Conservation (phyloP, 2,888 invertebrate species). For the Acronicta aceris region DNA sequence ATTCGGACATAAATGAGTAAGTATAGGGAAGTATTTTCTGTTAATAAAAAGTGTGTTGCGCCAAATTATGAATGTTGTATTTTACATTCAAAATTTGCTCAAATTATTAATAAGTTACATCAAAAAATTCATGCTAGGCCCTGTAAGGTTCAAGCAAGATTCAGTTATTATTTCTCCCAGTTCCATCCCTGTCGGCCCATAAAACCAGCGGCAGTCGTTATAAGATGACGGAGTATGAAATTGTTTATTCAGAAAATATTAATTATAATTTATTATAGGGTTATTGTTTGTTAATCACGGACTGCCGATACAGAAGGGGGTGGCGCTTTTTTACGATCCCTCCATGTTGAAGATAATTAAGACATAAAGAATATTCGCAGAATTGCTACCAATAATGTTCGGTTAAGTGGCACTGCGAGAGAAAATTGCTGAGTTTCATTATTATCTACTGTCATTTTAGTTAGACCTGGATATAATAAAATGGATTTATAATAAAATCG, state of each 20-base stretch:
- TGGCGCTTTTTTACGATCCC: conserved; percentile 59
- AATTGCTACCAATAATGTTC: conserved; percentile 54
- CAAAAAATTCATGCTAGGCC: too few species aligned
- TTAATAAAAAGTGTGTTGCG: too few species aligned
- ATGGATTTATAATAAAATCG: conserved; percentile 5
- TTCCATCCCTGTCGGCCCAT: conserved; percentile 29
- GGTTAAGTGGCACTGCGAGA: conserved; percentile 28
- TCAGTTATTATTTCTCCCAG: conserved; percentile 6
- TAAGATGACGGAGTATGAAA: conserved; percentile 50
- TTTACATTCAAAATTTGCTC: too few species aligned
- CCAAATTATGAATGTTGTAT: too few species aligned
- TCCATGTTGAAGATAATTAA: conserved; percentile 68
- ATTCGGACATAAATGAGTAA: too few species aligned
- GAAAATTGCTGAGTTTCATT: conserved; percentile 41
- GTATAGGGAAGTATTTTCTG: too few species aligned
- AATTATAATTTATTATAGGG: conserved; percentile 69
- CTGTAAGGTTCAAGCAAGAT: background rate
- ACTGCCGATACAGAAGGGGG: conserved; percentile 47
- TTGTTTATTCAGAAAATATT: conserved; percentile 66
- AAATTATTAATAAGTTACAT: too few species aligned
- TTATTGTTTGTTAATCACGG: conserved; percentile 76
- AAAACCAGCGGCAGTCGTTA: conserved; percentile 38
- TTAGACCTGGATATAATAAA: conserved; percentile 10
- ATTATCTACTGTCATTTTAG: conserved; percentile 31
- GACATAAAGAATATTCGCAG: conserved; percentile 72